Base-by-base conservation (phyloP, 2,113 vertebrate genomes). In the Cyanistes caeruleus region DNA sequence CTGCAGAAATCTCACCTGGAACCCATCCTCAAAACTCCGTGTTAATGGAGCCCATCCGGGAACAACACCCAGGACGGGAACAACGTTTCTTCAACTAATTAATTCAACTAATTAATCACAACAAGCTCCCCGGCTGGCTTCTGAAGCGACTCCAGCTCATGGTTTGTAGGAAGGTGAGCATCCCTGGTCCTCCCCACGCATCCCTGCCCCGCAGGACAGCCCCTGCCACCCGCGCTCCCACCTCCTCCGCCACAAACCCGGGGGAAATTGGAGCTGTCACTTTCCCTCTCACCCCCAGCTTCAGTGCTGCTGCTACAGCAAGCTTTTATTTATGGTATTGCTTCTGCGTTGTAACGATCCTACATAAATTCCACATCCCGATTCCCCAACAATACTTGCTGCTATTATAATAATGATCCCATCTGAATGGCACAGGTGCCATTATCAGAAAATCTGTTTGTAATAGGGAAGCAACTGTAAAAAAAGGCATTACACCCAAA, bases 401-500 rank as follows among this genome's bases (percentile, higher is more conserved):
- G 95, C 95, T 89, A 80, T 97, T 95, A 95, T 11, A 89, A 78
- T 93, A 97, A 97, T 79, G 96, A 93, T 84, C 85, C 79, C 88
- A 51, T 44, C 90, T 58, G 94, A 96, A 89, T 24, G 90, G 95
- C 88, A 33, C 80, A 84, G 92, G 88, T 60, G 55, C 74, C 94
- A 93, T 97, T 96, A 96, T 87, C 93, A 93, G 93, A 60, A 90
- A 97, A 96, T 92, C 96, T 92, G 90, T 95, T 93, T 95, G 90
- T 65, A 92, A 94, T 35, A 84, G 85, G 76, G 90, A 93, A 96
- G 72, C 90, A 84, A 79, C 58, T 78, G 79, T 62, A 96, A 89
- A 89, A 84, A 58, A 84, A 92, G 59, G 96, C 94, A 96, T 96
- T 94, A 94, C 31, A 28, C 90, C 83, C 94, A 94, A 94, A 94